Evolutionary conservation across 2,888 invertebrate genomes (phyloP), one percentile per base, ranked within the genome.

Genomic region (Tetragnatha montana): DNA sequence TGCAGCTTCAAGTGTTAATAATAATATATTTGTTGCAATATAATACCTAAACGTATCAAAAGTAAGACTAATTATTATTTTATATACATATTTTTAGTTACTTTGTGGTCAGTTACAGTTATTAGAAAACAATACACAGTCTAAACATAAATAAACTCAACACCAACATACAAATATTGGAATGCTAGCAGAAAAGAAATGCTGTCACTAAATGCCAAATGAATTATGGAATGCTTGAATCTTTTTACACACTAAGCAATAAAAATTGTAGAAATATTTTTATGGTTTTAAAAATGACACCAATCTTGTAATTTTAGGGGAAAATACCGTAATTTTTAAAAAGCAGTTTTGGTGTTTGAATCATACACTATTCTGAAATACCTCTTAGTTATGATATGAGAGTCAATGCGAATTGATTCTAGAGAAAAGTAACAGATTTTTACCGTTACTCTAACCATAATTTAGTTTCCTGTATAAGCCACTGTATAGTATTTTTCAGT

Each of bases 401-500:
- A 82, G 14, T 82, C 73, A 82, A 12, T 14, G 12, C 8, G 3
- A 47, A 47, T 35, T 69, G 12, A 22, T n/a, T 19, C 50, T 49
- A 60, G 51, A n/a, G 21, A 82, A 81, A 73, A 19, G 22, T 73
- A 4, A 35, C 35, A 35, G 35, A 35, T 35, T 35, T 35, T 35
- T 35, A 35, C 35, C 35, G 35, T 35, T 60, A 17, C 49, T 70
- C 50, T 22, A 82, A 51, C 51, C 50, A 74, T 73, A 50, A 50
- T 73, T 82, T 14, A 19, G 50, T 82, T 70, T 12, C 60, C 51
- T 73, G 21, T 21, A 50, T 78, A 78, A 22, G 22, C 35, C 73
- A 82, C 49, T 81, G 71, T 81, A 8, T 71, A 81, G 70, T 81
- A 21, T 51, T 60, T 49, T 74, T 22, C 50, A 22, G 21, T 73